These are phyloP conservation scores for Bos javanicus DNA, from an alignment of 2,113 vertebrate genomes.

Conservation along the genomic window DNA sequence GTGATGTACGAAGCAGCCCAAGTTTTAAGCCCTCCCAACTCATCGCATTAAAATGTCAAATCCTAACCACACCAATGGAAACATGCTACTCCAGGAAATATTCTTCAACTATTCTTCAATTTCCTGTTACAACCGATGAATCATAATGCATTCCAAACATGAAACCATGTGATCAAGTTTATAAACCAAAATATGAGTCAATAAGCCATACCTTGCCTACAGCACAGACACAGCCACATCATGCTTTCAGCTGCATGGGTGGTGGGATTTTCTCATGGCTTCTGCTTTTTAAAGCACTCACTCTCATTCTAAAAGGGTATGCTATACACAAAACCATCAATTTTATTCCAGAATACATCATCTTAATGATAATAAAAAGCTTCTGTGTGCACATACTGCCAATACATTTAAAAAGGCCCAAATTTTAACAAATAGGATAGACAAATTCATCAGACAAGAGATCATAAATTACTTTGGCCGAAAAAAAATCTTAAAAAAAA, in stretches of 20 bases:
- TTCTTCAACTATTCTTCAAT: not conserved
- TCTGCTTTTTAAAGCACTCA: slow-evolving; percentile 62
- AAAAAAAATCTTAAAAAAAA: slow-evolving; percentile 66
- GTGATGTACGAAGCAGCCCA: not conserved
- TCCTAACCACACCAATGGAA: slow-evolving; percentile 28
- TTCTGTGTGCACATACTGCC: slow-evolving; percentile 68
- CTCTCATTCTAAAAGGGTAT: slow-evolving; percentile 69
- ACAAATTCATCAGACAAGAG: slow-evolving; percentile 72
- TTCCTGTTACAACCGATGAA: not conserved
- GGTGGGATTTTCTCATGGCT: slow-evolving; percentile 4
- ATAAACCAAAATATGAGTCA: not conserved
- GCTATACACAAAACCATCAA: slow-evolving; percentile 64
- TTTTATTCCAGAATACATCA: slow-evolving; percentile 77
- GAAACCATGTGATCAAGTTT: not conserved
- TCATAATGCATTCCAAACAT: slow-evolving; percentile 36
- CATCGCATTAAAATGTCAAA: not conserved
- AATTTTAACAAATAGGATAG: slow-evolving; percentile 72
- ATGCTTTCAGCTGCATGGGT: not conserved
- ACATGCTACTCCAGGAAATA: slow-evolving; percentile 25
- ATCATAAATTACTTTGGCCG: slow-evolving; percentile 80
- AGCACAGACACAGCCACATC: not conserved
- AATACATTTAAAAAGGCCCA: slow-evolving; percentile 73
- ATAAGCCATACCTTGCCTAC: not conserved
- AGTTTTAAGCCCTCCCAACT: not conserved
- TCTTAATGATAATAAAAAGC: slow-evolving; percentile 75